Evolutionary conservation across 2,113 vertebrate genomes (phyloP).

Genomic region (Pterocles burchelli): DNA sequence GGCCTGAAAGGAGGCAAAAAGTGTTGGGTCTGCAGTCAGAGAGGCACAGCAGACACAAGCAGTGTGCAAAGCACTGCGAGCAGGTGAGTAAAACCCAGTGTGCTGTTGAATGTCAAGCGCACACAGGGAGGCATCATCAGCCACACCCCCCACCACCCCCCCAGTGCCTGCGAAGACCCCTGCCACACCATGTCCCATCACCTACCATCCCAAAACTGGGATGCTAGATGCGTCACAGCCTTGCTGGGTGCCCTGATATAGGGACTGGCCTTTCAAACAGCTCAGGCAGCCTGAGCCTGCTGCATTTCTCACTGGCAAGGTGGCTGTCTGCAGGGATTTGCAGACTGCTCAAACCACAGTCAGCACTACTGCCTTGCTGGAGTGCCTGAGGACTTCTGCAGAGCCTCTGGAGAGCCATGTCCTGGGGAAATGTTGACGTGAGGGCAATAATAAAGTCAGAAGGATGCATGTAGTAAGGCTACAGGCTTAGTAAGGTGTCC

Average conservation of each 20-base stretch:
- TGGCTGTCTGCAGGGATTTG: background rate
- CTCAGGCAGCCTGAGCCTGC: background rate
- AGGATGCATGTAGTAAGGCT: background rate
- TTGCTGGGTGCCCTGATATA: background rate
- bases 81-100: background rate
- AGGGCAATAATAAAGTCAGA: background rate
- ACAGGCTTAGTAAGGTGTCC: rapidly evolving
- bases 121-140: rapidly evolving
- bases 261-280: background rate
- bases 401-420: background rate
- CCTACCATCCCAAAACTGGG: rapidly evolving
- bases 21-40: background rate
- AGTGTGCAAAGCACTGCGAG: rapidly evolving
- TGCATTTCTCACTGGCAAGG: rapidly evolving
- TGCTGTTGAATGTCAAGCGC: background rate
- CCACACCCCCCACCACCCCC: background rate
- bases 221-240: rapidly evolving
- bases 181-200: background rate
- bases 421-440: background rate
- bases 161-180: background rate
- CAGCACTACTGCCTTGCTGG: background rate
- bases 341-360: background rate
- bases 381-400: background rate
- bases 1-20: rapidly evolving
- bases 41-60: background rate